These are phyloP conservation scores for Tangara arthus DNA, from an alignment of 2,797 vertebrate genomes.

Conservation along the genomic window DNA sequence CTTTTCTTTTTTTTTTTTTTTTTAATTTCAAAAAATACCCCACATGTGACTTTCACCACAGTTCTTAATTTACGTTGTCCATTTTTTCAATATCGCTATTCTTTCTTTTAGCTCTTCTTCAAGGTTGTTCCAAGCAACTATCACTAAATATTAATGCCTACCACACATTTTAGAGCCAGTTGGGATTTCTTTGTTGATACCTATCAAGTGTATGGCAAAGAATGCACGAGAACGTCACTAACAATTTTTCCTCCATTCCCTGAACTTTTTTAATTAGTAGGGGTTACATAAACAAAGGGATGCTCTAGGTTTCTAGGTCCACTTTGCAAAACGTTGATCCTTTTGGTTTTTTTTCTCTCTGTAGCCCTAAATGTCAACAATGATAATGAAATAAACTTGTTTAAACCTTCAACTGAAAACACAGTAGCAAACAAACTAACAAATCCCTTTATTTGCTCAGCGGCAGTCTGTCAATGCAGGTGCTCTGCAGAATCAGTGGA, in stretches of 20 bases:
- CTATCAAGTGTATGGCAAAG: not conserved
- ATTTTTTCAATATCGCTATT: not conserved
- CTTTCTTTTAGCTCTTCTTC: not conserved
- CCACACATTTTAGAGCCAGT: not conserved
- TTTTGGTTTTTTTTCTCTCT: not conserved
- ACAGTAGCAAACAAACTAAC: not conserved
- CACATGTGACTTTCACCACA: not conserved
- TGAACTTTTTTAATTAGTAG: not conserved
- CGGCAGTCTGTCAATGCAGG: not conserved
- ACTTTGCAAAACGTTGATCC: not conserved
- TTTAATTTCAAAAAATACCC: not conserved
- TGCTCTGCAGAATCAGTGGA: not conserved
- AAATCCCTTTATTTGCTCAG: not conserved
- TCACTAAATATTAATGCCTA: not conserved
- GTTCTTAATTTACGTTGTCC: not conserved
- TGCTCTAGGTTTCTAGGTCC: not conserved
- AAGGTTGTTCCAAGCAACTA: not conserved
- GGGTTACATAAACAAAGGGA: not conserved
- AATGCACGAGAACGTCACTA: not conserved
- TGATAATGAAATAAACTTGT: not conserved
- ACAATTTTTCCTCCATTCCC: not conserved
- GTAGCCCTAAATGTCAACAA: not conserved
- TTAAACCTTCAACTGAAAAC: not conserved
- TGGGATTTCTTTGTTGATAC: not conserved
- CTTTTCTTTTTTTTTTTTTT: not conserved